Evolutionary conservation across 2,888 invertebrate species (phyloP).

Genomic region (Aphrophora alni): DNA sequence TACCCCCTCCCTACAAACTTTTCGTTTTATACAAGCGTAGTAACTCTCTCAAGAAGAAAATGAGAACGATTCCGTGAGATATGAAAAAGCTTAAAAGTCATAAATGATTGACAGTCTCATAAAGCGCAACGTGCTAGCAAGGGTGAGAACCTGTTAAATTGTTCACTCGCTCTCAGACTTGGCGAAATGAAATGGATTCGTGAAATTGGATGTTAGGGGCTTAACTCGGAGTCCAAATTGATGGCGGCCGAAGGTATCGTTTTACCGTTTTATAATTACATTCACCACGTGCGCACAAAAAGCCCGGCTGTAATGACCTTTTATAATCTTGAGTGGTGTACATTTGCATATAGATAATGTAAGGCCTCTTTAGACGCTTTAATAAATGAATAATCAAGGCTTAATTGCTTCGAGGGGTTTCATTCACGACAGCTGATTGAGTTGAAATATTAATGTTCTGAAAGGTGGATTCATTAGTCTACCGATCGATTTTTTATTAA

Average conservation of each 20-base stretch:
- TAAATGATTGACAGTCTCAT: not conserved
- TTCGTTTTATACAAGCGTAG: too few relatives aligned
- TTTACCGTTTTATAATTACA: not conserved
- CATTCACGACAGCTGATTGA: not conserved
- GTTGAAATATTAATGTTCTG: not conserved
- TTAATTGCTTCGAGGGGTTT: not conserved
- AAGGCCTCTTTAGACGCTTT: slow-evolving; percentile 4
- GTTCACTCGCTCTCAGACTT: not conserved
- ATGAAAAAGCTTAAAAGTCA: not conserved
- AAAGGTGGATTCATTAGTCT: not conserved
- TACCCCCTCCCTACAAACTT: too few relatives aligned
- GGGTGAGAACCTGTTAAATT: not conserved
- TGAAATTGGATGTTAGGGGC: slow-evolving; percentile 40
- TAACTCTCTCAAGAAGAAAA: too few relatives aligned
- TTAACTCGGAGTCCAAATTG: too few relatives aligned
- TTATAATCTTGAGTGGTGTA: slow-evolving; percentile 26
- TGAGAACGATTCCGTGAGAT: too few relatives aligned
- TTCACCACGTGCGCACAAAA: not conserved
- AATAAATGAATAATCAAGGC: slow-evolving; percentile 2
- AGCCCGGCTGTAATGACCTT: not conserved
- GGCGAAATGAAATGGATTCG: slow-evolving; percentile 44
- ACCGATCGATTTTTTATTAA: not conserved
- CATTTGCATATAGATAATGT: slow-evolving; percentile 39
- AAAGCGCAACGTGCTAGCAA: too few relatives aligned
- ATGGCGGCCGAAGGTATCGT: not conserved